These are phyloP conservation scores for Beris chalybata DNA, from an alignment of 2,888 invertebrate genomes.

Conservation along the genomic window DNA sequence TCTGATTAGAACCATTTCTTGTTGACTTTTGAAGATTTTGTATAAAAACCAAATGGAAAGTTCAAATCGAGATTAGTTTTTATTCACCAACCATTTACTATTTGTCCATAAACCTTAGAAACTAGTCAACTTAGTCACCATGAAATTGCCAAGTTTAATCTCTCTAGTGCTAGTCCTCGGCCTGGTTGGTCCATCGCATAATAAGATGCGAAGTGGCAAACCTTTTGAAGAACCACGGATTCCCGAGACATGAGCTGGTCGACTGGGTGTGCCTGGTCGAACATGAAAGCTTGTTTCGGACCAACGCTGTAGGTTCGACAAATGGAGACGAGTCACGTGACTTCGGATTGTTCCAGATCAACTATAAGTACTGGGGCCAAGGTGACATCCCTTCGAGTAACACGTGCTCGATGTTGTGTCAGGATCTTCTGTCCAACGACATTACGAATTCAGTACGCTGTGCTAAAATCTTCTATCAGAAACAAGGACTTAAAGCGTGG, in stretches of 20 bases:
- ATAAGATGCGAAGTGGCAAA: constrained; percentile 47
- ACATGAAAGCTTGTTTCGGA: constrained; percentile 58
- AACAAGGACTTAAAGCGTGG: constrained; percentile 54
- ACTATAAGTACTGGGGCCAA: constrained; percentile 54
- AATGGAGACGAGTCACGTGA: constrained; percentile 59
- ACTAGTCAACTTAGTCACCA: neutral
- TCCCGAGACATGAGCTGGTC: constrained; percentile 45
- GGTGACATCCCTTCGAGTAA: constrained; percentile 45
- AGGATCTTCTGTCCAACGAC: constrained; percentile 48
- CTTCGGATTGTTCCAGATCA: constrained; percentile 55
- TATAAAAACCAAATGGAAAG: constrained; percentile 20
- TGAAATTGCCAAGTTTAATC: constrained; percentile 2
- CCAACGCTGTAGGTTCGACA: constrained; percentile 55
- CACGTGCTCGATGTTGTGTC: constrained; percentile 50
- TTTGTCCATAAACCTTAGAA: neutral
- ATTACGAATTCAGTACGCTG: constrained; percentile 49
- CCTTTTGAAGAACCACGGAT: constrained; percentile 45
- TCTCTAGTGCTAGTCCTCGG: neutral
- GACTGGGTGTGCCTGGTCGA: constrained; percentile 60
- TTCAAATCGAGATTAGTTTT: constrained; percentile 7
- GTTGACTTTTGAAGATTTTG: constrained; percentile 8
- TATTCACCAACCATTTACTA: neutral
- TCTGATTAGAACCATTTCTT: neutral
- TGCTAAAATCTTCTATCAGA: constrained; percentile 47
- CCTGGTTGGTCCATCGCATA: neutral